A percentile compares a stretch with the other conserved stretches of the same genome.
Evolutionary conservation across 2,888 invertebrate genomes (phyloP).

Genomic region (Torymus tubicola): DNA sequence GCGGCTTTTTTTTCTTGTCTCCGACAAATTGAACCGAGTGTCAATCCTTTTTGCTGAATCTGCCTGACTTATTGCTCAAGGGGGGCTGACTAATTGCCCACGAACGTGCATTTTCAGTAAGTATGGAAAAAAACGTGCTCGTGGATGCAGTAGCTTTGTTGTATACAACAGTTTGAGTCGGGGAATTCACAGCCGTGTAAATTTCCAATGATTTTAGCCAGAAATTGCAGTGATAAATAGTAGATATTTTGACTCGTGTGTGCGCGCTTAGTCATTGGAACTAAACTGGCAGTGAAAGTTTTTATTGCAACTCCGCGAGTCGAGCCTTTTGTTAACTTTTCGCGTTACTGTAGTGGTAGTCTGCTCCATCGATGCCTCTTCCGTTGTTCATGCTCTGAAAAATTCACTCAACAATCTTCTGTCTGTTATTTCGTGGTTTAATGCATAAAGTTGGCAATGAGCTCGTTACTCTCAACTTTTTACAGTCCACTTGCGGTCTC

Average conservation of each 20-base stretch:
- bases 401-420: conserved; percentile 20
- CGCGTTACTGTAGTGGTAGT: neutral
- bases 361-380: neutral
- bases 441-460: too few species aligned
- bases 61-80: conserved; percentile 8
- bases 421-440: too few species aligned
- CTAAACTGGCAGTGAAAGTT: conserved; percentile 44
- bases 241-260: neutral
- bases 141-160: too few species aligned
- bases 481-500: too few species aligned
- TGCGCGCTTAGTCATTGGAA: conserved; percentile 39
- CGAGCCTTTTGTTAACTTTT: neutral
- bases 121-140: too few species aligned
- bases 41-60: conserved; percentile 4
- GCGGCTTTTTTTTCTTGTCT: neutral
- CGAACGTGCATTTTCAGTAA: neutral
- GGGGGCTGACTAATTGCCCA: neutral
- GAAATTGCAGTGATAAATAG: neutral
- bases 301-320: conserved; percentile 23
- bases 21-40: neutral
- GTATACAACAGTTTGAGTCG: too few species aligned
- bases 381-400: conserved; percentile 49
- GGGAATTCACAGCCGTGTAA: too few species aligned
- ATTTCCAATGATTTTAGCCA: neutral
- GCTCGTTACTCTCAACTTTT: too few species aligned